Conservation (phyloP, 2,113 vertebrate genomes). For the Equus przewalskii region DNA sequence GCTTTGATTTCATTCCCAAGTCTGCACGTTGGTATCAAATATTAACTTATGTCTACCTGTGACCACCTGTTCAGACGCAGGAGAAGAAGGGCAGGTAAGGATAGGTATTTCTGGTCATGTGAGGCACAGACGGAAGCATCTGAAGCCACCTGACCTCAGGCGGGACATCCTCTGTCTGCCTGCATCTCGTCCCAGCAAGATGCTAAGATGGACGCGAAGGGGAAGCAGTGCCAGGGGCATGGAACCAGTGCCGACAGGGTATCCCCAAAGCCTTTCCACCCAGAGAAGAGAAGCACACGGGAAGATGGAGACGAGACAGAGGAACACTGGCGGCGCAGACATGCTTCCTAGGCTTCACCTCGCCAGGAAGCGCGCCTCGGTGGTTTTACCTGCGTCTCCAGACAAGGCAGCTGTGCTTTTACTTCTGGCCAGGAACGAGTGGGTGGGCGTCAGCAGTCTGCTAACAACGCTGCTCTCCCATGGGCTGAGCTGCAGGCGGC, state of each 20-base stretch:
- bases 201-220: neutral
- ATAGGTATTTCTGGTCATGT: neutral
- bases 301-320: neutral
- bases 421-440: conserved; percentile 98
- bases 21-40: neutral
- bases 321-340: neutral
- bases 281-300: neutral
- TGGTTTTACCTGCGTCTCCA: conserved; percentile 95
- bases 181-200: conserved; percentile 56
- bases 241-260: conserved; percentile 57
- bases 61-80: conserved; percentile 33
- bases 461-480: conserved; percentile 97
- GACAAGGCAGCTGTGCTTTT: conserved; percentile 96
- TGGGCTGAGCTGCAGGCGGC: conserved; percentile 94
- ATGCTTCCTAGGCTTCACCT: conserved; percentile 18
- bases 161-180: neutral
- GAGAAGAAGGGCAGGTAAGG: neutral
- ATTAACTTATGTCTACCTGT: conserved; percentile 56
- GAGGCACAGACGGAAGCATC: neutral
- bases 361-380: conserved; percentile 45
- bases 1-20: conserved; percentile 38
- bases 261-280: neutral
- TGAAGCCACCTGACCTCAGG: neutral
- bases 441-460: conserved; percentile 97
- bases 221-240: neutral